These are phyloP conservation scores for Ariolimax columbianus DNA, from an alignment of 2,888 invertebrate species.

Conservation along the genomic window DNA sequence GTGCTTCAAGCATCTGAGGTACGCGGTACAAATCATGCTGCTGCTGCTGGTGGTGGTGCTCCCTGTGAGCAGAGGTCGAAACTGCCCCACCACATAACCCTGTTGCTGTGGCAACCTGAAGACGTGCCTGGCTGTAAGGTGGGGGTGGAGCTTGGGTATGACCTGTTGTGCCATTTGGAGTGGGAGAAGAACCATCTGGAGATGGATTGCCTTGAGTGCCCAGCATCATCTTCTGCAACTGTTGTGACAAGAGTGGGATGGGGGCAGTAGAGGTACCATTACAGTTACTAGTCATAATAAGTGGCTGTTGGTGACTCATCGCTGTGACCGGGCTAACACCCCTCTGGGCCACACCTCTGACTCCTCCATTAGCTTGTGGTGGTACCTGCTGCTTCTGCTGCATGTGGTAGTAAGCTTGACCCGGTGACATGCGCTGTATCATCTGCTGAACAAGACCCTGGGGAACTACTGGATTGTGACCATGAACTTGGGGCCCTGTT, in stretches of 20 bases:
- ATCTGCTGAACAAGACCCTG: slow-evolving; percentile 84
- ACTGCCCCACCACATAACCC: slow-evolving; percentile 12
- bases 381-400: slow-evolving; percentile 39
- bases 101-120: slow-evolving; percentile 23
- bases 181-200: background rate
- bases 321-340: slow-evolving; percentile 40
- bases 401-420: slow-evolving; percentile 42
- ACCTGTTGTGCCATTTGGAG: slow-evolving; percentile 28
- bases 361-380: slow-evolving; percentile 21
- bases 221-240: slow-evolving; percentile 46
- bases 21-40: slow-evolving; percentile 45
- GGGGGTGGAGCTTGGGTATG: slow-evolving; percentile 54
- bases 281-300: slow-evolving; percentile 7
- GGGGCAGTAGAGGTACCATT: slow-evolving; percentile 31
- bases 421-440: slow-evolving; percentile 87
- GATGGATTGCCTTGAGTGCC: background rate
- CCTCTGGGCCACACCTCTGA: slow-evolving; percentile 5
- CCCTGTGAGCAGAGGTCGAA: slow-evolving; percentile 32
- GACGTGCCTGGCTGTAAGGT: slow-evolving; percentile 53
- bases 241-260: slow-evolving; percentile 41
- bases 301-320: slow-evolving; percentile 23
- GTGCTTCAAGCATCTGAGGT: slow-evolving; percentile 45
- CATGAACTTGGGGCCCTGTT: slow-evolving; percentile 4
- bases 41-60: slow-evolving; percentile 41
- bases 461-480: slow-evolving; percentile 51